Base-by-base conservation (phyloP, 2,797 vertebrate genomes). In the Cossypha caffra region DNA sequence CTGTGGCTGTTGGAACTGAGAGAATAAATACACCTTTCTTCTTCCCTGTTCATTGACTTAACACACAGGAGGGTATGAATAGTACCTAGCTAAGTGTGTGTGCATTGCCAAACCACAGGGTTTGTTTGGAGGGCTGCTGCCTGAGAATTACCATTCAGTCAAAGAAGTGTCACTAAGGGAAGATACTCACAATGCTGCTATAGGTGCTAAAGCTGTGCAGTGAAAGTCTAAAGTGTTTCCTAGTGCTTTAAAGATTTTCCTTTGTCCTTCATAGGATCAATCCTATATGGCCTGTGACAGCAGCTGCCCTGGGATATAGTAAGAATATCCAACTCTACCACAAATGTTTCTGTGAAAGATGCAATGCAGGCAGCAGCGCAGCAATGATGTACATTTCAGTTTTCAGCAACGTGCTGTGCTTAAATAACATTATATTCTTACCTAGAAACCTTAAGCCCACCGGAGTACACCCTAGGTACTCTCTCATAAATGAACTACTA, bases 1-100 rank as follows among this genome's bases (percentile, higher is more conserved):
- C 51, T 78, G 58, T 68, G 88, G 79, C 57, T 93, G 54, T 77
- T 92, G 71, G 43, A 93, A 84, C 72, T 37, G 75, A 80, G 33
- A 92, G 78, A 94, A 86, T 86, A 95, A 95, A 94, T 72, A 88
- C 20, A 77, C 57, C 72, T 90, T 93, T 90, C 58, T 84, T 89
- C 62, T 88, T 90, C 73, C 54, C 43, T 89, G 47, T 77, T 92
- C 76, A 57, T 26, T 84, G 78, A 51, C 61, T 92, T 81, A 52
- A 86, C 62, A 57, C 68, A 58, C 33, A 61, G 78, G 73, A 63
- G 51, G 66, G 43, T 55, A 58, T 63, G 95, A 93, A 35, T n/a
- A 80, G 75, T 71, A 61, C 85, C 93, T 91, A 82, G 54, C 54
- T 58, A 48, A 78, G 72, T 42, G 42, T 74, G 11, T 83, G 64